Conservation (phyloP, 2,113 vertebrate genomes). For the Tonatia bakeri region DNA sequence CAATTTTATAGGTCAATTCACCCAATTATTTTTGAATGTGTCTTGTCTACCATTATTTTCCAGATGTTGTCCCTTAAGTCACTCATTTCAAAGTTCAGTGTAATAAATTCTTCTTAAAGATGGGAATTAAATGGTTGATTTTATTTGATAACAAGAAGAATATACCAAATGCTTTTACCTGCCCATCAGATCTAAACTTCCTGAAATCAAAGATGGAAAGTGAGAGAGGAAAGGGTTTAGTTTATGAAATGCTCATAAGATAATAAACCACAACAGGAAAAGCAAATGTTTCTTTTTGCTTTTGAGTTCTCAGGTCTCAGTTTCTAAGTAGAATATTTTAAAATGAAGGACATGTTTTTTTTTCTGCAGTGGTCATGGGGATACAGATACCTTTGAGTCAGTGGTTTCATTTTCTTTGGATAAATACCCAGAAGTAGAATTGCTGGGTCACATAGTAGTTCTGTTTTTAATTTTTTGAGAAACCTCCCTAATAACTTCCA, state of each 20-base stretch:
- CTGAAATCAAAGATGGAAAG: not conserved
- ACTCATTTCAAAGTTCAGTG: not conserved
- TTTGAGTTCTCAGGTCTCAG: not conserved
- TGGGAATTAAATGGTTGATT: not conserved
- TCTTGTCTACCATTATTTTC: not conserved
- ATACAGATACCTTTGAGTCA: not conserved
- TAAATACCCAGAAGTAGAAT: not conserved
- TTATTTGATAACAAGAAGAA: not conserved
- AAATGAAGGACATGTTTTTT: not conserved
- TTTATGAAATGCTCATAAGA: not conserved
- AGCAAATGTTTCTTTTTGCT: not conserved
- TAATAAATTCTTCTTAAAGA: not conserved
- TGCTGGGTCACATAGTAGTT: not conserved
- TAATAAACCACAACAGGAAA: not conserved
- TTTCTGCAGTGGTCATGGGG: not conserved
- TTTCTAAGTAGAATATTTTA: conserved; percentile 23
- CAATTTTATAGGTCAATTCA: not conserved
- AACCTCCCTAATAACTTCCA: not conserved
- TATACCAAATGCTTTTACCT: not conserved
- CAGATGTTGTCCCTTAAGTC: not conserved
- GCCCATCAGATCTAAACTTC: not conserved
- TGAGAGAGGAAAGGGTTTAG: not conserved
- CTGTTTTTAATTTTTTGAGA: not conserved
- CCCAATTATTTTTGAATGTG: not conserved
- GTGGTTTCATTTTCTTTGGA: not conserved